Evolutionary conservation across 2,113 vertebrate genomes (phyloP).

Genomic region (Ctenodactylus gundi): DNA sequence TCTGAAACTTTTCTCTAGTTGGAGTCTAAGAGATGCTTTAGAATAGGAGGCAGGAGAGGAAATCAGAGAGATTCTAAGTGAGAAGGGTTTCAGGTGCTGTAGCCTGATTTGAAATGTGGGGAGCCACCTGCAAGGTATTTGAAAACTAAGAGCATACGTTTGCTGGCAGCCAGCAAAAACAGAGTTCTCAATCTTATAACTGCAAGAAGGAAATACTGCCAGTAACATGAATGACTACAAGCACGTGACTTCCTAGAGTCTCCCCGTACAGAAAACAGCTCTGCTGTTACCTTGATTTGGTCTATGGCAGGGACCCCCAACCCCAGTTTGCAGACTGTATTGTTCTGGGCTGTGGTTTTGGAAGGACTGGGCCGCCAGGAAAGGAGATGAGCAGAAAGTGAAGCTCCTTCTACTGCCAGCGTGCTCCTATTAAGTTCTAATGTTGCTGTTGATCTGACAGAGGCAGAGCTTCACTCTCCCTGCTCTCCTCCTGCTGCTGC

Average conservation of each 20-base stretch:
- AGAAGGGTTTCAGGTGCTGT: not conserved
- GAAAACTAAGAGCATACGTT: not conserved
- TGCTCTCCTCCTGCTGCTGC: too few relatives aligned
- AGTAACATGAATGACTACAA: not conserved
- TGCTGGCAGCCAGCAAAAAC: not conserved
- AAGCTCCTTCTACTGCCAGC: too few relatives aligned
- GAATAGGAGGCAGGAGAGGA: not conserved
- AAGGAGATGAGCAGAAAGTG: too few relatives aligned
- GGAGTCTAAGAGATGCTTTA: not conserved
- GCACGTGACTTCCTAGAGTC: not conserved
- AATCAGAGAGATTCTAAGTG: not conserved
- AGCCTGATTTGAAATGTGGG: not conserved
- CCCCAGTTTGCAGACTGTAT: too few relatives aligned
- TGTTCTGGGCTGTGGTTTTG: too few relatives aligned
- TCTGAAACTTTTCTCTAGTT: not conserved
- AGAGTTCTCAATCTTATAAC: not conserved
- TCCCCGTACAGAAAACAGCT: not conserved
- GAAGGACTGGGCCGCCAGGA: too few relatives aligned
- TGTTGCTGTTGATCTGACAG: too few relatives aligned
- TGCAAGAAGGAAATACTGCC: conserved; percentile 3
- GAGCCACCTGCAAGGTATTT: not conserved
- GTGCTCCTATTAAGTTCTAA: too few relatives aligned
- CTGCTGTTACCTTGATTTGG: not conserved
- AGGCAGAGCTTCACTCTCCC: too few relatives aligned
- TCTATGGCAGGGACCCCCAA: too few relatives aligned